Base-by-base conservation (phyloP, 2,797 vertebrate species). In the Sebastes nivosus region DNA sequence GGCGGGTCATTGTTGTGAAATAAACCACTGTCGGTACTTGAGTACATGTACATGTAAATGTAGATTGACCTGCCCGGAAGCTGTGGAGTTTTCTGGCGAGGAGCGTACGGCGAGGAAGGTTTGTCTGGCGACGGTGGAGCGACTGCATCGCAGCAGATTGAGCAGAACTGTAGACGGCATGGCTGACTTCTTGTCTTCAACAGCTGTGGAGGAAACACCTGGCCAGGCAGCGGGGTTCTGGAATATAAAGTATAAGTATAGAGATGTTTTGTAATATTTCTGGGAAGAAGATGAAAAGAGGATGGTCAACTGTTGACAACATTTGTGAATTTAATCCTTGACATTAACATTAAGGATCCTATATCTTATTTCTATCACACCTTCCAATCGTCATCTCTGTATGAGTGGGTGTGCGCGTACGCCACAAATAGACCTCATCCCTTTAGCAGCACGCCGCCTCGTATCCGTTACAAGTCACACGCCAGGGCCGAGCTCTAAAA, bases 161-260 rank as follows among this genome's bases (percentile, higher is more conserved):
- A 87, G 14, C 59, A 92, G 80, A 55, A 60, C 79, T 2, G 87
- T 8, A 2, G 88, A 85, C 1, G 86, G 63, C 92, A 92, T 91
- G 85, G 4, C 65, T 32, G 46, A 50, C 18, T 36, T 36, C 34
- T 36, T 1, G 46, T 50, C 46, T 50, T 20, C 13, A 54, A 76
- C 77, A 80, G 67, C 72, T 83, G 67, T 36, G 36, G 63, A 67
- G 54, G 70, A 74, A 50, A 25, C 30, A 88, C 65, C 79, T 72
- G 76, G 32, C 2, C 2, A 8, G 25, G 36, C 24, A 6, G 57
- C 6, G 2, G 22, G 34, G 13, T 36, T 81, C 81, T 82, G 67
- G 61, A 69, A 61, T 8, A 52, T 0, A 1, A 8, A 16, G 18
- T 2, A 38, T 8, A 29, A 29, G 32, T 34, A 34, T 34, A 34